Percentiles rank a stretch among this genome's conserved stretches.
Conservation (phyloP, 2,113 vertebrate genomes). For the Podiceps cristatus region DNA sequence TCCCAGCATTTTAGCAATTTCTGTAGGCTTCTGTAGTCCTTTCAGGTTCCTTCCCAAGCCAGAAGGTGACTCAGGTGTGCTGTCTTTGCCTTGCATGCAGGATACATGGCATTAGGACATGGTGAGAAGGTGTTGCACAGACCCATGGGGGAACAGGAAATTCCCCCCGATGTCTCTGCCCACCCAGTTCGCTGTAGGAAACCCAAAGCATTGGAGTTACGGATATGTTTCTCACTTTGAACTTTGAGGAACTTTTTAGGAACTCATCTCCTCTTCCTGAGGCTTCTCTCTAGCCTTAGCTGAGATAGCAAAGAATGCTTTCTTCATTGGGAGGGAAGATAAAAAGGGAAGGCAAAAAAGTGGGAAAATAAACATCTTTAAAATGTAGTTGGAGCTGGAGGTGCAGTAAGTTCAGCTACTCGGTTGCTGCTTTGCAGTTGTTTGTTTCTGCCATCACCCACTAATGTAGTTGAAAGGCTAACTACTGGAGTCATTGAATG, state of each 20-base stretch:
- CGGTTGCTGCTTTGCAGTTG: background rate
- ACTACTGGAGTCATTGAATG: background rate
- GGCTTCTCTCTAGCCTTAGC: background rate
- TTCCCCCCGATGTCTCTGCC: background rate
- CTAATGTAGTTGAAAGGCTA: background rate
- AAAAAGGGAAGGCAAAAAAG: background rate
- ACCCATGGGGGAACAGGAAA: background rate
- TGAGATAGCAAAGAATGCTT: background rate
- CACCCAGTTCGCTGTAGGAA: accelerated
- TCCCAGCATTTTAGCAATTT: background rate
- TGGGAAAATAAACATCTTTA: background rate
- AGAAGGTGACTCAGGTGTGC: background rate
- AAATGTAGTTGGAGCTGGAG: background rate
- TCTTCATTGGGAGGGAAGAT: background rate
- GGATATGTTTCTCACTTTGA: background rate
- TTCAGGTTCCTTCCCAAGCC: background rate
- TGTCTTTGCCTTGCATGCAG: background rate
- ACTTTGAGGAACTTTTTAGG: background rate
- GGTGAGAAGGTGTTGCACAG: background rate
- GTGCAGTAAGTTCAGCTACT: background rate
- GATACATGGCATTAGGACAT: background rate
- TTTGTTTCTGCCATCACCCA: background rate
- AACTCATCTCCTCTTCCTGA: background rate
- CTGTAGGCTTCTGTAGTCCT: background rate
- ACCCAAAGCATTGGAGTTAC: background rate